A percentile compares a stretch with the other conserved stretches of the same genome.
Evolutionary conservation across 2,888 invertebrate species (phyloP).

Genomic region (Oegoconia quadripuncta): DNA sequence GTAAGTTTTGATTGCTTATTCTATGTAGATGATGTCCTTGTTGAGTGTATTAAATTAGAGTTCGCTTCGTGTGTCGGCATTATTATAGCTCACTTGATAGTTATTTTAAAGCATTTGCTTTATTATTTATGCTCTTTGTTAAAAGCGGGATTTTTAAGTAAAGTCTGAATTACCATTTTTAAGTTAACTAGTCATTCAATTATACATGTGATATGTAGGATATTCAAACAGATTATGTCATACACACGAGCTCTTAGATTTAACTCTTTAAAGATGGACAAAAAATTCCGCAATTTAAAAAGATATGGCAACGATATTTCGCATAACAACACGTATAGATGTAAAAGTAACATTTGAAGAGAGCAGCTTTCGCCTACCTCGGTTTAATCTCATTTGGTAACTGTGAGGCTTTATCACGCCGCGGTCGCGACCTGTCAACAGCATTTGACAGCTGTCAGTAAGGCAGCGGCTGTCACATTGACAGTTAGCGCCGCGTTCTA

Average conservation of each 20-base stretch:
- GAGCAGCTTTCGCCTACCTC: constrained; percentile 75
- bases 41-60: background rate
- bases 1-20: constrained; percentile 47
- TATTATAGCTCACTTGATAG: background rate
- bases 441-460: constrained; percentile 31
- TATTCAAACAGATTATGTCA: no score
- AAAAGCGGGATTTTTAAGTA: no score
- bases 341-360: constrained; percentile 23
- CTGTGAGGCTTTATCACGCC: constrained; percentile 86
- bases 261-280: no score
- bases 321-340: background rate
- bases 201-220: no score
- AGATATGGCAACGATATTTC: no score
- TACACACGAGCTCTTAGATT: no score
- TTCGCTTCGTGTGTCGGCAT: constrained; percentile 2
- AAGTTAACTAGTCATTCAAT: no score
- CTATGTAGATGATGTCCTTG: constrained; percentile 21
- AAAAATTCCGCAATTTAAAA: no score
- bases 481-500: constrained; percentile 45
- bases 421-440: constrained; percentile 37
- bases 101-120: background rate
- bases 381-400: constrained; percentile 99
- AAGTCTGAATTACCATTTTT: no score
- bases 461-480: constrained; percentile 32
- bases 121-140: no score